Conservation (phyloP, 2,888 invertebrate genomes). For the Drosophila dives region DNA sequence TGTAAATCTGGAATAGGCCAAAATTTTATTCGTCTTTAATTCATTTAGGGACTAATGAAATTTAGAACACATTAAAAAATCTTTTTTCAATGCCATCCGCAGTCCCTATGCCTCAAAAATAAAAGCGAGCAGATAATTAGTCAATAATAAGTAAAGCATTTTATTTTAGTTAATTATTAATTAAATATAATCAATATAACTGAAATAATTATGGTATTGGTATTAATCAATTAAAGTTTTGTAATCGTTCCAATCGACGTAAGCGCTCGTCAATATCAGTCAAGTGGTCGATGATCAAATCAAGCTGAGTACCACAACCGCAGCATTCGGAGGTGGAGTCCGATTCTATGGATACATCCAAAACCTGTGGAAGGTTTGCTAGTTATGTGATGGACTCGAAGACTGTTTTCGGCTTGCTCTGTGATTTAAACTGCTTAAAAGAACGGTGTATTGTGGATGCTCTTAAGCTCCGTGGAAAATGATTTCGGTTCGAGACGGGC, state of each 20-base stretch:
- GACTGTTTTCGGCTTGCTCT: conserved; percentile 23
- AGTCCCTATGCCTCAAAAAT: background rate
- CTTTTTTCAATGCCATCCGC: background rate
- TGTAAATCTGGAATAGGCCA: background rate
- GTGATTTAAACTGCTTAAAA: conserved; percentile 32
- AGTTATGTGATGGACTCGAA: conserved; percentile 48
- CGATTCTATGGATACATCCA: conserved; percentile 65
- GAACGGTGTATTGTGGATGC: conserved; percentile 29
- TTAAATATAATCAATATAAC: conserved; percentile 3
- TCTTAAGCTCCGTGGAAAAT: conserved; percentile 22
- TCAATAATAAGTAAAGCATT: background rate
- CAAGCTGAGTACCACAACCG: conserved; percentile 54
- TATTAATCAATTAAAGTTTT: conserved; percentile 29
- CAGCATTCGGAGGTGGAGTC: conserved; percentile 50
- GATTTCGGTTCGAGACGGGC: conserved; percentile 1
- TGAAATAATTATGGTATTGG: background rate
- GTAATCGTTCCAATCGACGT: conserved; percentile 49
- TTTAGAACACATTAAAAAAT: background rate
- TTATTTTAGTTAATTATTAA: conserved; percentile 13
- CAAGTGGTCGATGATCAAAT: conserved; percentile 46
- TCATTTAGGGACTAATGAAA: too few relatives aligned
- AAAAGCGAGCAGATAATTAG: background rate
- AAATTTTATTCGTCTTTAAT: background rate
- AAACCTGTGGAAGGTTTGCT: conserved; percentile 64
- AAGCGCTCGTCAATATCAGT: conserved; percentile 54